Evolutionary conservation across 1,140 invertebrate species (phyloP).

Genomic region (Zaprionus inermis): DNA sequence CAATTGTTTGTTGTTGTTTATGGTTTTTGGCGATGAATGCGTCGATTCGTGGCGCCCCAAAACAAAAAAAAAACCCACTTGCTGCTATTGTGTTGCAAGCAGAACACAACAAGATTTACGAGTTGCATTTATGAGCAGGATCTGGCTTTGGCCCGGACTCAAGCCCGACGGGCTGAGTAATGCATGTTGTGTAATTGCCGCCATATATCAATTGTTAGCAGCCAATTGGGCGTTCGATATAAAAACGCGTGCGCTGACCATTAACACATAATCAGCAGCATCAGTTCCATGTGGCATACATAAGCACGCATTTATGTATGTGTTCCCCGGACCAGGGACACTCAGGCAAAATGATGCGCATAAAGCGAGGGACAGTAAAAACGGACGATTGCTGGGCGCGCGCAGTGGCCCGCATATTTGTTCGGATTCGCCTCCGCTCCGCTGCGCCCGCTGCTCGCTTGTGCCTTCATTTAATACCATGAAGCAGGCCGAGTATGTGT

Average conservation of each 20-base stretch:
- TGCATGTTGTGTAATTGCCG: conserved; percentile 71
- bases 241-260: conserved; percentile 70
- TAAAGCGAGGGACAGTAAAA: conserved; percentile 38
- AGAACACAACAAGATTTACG: conserved; percentile 68
- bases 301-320: background rate
- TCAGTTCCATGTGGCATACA: background rate
- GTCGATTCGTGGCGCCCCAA: conserved; percentile 36
- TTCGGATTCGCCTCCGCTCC: background rate
- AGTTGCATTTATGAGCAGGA: conserved; percentile 72
- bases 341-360: conserved; percentile 25
- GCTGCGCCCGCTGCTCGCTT: background rate
- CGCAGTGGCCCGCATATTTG: conserved; percentile 48
- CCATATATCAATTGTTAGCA: conserved; percentile 80
- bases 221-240: conserved; percentile 79
- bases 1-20: conserved; percentile 44
- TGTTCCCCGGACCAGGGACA: background rate
- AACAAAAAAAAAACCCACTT: conserved; percentile 37
- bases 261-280: conserved; percentile 75
- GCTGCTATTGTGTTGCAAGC: conserved; percentile 54
- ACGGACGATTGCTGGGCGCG: conserved; percentile 15
- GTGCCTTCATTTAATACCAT: conserved; percentile 71
- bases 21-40: conserved; percentile 43
- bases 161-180: conserved; percentile 67
- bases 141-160: conserved; percentile 18
- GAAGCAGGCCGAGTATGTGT: conserved; percentile 49